Evolutionary conservation across 2,888 invertebrate genomes (phyloP).

Genomic region (Trissoscelio sp.): DNA sequence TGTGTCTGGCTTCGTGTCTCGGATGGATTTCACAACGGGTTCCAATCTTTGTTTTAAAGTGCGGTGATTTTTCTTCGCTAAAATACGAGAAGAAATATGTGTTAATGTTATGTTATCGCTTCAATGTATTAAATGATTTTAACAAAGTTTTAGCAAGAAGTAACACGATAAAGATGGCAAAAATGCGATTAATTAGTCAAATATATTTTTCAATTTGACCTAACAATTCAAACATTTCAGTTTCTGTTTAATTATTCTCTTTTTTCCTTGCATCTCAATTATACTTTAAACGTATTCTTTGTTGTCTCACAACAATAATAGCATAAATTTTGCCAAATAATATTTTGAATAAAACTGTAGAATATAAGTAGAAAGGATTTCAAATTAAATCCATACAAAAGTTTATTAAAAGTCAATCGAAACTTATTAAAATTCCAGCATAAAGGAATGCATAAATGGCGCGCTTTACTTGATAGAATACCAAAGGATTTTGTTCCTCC

Average conservation of each 20-base stretch:
- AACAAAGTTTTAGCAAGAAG: constrained; percentile 6
- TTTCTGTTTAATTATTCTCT: no score
- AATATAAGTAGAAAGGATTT: constrained; percentile 27
- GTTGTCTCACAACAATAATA: constrained; percentile 5
- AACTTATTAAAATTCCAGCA: constrained; percentile 40
- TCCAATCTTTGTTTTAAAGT: constrained; percentile 62
- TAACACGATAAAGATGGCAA: not conserved
- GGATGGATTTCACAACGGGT: constrained; percentile 54
- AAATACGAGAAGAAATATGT: constrained; percentile 31
- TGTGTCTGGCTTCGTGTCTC: constrained; percentile 49
- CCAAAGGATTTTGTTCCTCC: constrained; percentile 33
- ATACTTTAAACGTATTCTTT: constrained; percentile 19
- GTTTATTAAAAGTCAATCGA: constrained; percentile 52
- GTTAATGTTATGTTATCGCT: constrained; percentile 46
- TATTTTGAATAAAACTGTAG: constrained; percentile 20
- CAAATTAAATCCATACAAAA: constrained; percentile 30
- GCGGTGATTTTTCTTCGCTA: constrained; percentile 53
- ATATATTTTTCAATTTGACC: constrained; percentile 14
- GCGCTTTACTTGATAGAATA: constrained; percentile 17
- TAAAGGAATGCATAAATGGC: constrained; percentile 11
- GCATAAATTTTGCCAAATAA: not conserved
- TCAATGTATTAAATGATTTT: constrained; percentile 21
- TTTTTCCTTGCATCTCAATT: not conserved
- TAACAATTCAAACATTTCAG: not conserved
- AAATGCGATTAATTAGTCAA: constrained; percentile 25